Evolutionary conservation across 2,797 vertebrate genomes (phyloP), one percentile per base, ranked within the genome.

Genomic region (Aplochiton taeniatus): DNA sequence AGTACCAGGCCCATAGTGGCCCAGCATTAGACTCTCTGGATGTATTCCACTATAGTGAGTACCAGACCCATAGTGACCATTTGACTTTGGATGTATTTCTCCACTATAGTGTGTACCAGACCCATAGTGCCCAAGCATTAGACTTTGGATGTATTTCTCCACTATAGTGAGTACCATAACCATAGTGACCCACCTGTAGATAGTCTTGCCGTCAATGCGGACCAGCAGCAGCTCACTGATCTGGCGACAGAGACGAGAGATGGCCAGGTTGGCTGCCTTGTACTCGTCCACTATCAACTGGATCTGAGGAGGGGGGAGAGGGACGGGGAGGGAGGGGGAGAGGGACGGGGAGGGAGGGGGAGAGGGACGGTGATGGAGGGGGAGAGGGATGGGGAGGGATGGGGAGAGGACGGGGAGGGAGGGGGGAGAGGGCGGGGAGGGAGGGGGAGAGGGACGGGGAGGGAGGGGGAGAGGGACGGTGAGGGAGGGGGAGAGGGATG

Each of bases 141-240:
- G n/a, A n/a, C n/a, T n/a, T n/a, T n/a, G n/a, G n/a, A n/a, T n/a
- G n/a, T n/a, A n/a, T n/a, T n/a, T n/a, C n/a, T n/a, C n/a, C n/a
- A n/a, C n/a, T n/a, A n/a, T n/a, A n/a, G n/a, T n/a, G n/a, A n/a
- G n/a, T n/a, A n/a, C n/a, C n/a, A n/a, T n/a, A n/a, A n/a, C n/a
- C n/a, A n/a, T n/a, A n/a, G n/a, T 65, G 31, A 31, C 31, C 31
- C 76, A 89, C 63, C 88, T 88, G 80, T 94, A 95, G 13, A 95
- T 82, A 0, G 76, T 90, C 63, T 89, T 94, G 57, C 90, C 90
- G 1, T 92, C 93, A 68, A 96, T 82, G 17, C 51, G 86, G 14
- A 96, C 76, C 80, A 97, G 79, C 61, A 95, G 69, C 0, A 89
- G 86, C 71, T 96, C 91, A 1, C 93, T 94, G 42, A 96, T 95